Evolutionary conservation across 2,888 invertebrate genomes (phyloP).

Genomic region (Boloria euphrosyne): DNA sequence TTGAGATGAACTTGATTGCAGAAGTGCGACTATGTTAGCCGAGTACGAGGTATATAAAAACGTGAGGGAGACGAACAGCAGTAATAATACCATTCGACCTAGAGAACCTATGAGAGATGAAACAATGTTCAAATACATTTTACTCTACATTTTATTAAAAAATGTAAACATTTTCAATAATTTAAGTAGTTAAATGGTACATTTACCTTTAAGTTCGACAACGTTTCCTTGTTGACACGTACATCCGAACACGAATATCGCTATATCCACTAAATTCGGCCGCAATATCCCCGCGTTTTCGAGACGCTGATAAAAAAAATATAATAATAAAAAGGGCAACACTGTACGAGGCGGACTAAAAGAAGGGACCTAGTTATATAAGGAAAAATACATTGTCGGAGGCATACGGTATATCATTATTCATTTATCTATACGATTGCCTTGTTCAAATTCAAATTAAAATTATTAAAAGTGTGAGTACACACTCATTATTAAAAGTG

Average conservation of each 20-base stretch:
- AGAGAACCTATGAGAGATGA: conserved; percentile 62
- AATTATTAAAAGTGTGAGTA: no score
- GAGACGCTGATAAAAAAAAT: conserved; percentile 49
- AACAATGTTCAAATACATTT: neutral
- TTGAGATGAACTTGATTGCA: conserved; percentile 87
- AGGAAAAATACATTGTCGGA: no score
- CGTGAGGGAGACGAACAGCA: conserved; percentile 84
- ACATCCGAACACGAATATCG: conserved; percentile 82
- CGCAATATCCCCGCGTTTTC: conserved; percentile 59
- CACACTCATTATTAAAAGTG: no score
- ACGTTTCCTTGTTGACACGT: conserved; percentile 85
- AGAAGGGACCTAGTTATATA: no score
- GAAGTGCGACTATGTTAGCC: conserved; percentile 88
- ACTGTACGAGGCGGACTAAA: no score
- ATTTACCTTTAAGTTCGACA: conserved; percentile 69
- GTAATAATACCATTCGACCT: conserved; percentile 84
- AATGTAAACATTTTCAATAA: no score
- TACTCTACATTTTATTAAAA: no score
- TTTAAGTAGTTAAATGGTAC: no score
- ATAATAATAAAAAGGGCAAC: neutral
- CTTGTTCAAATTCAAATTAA: no score
- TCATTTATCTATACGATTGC: no score
- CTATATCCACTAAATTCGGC: conserved; percentile 73
- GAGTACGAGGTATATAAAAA: conserved; percentile 89
- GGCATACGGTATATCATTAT: no score